These are phyloP conservation scores for Lasioglossum baleicum DNA, from an alignment of 1,140 invertebrate species.

Conservation along the genomic window DNA sequence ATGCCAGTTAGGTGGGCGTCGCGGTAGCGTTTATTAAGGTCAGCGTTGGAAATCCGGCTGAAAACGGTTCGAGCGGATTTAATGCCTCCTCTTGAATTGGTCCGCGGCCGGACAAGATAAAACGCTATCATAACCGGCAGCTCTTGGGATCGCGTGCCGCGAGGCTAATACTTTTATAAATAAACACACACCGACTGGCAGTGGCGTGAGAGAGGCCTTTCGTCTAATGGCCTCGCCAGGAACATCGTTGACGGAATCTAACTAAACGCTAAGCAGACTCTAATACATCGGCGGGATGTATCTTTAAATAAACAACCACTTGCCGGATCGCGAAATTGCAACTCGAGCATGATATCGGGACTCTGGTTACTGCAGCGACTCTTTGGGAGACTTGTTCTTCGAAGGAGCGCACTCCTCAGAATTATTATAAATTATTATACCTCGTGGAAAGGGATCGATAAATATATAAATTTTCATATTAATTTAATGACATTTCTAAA, in stretches of 20 bases:
- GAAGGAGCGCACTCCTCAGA: too few species aligned
- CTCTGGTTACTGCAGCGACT: too few species aligned
- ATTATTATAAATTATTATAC: too few species aligned
- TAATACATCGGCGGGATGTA: background rate
- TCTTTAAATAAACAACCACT: conserved; percentile 1
- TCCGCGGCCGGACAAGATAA: background rate
- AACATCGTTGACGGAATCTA: background rate
- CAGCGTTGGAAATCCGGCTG: background rate
- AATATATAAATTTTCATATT: too few species aligned
- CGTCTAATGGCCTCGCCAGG: background rate
- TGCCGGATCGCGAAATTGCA: background rate
- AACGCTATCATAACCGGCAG: conserved; percentile 13
- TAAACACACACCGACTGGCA: conserved; percentile 1
- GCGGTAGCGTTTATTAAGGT: conserved; percentile 3
- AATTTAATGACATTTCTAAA: too few species aligned
- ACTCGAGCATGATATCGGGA: background rate
- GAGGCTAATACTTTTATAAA: conserved; percentile 28
- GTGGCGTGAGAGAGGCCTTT: background rate
- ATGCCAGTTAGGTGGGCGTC: background rate
- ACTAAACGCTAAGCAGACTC: background rate
- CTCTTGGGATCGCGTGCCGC: conserved; percentile 4
- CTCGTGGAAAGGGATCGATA: too few species aligned
- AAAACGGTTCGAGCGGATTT: background rate
- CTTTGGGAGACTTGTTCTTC: too few species aligned
- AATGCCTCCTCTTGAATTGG: conserved; percentile 7